phyloP scores from a whole-genome alignment of 2,888 invertebrate genomes.

The Nebria brevicollis region DNA sequence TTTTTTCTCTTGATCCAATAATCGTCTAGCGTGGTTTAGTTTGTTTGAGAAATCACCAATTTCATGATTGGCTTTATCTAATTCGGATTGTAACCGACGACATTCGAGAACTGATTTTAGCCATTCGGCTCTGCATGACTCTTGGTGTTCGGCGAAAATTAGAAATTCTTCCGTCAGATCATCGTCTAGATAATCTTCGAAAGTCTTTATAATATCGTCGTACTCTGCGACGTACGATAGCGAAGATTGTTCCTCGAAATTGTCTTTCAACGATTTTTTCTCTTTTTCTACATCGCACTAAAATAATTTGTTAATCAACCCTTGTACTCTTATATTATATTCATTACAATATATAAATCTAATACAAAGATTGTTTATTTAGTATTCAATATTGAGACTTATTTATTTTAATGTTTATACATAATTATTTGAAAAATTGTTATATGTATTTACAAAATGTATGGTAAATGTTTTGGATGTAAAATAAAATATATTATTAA shows the following conservation, averaged over 20 bases:
- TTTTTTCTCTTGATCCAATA: slow-evolving; percentile 83
- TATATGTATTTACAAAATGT: too few relatives aligned
- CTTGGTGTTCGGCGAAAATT: slow-evolving; percentile 38
- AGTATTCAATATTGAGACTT: too few relatives aligned
- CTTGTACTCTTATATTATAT: not conserved
- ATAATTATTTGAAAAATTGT: too few relatives aligned
- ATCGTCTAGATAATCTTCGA: slow-evolving; percentile 12
- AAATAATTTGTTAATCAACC: not conserved
- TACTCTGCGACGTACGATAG: slow-evolving; percentile 22
- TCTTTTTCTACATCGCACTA: slow-evolving; percentile 10
- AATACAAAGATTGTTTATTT: too few relatives aligned
- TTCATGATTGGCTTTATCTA: slow-evolving; percentile 77
- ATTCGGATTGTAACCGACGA: slow-evolving; percentile 74
- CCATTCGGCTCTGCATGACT: slow-evolving; percentile 61
- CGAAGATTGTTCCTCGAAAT: not conserved
- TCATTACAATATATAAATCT: too few relatives aligned
- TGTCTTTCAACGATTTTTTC: not conserved
- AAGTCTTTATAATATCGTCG: slow-evolving; percentile 30
- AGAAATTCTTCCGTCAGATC: slow-evolving; percentile 37
- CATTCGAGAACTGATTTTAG: slow-evolving; percentile 76
- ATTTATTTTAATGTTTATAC: too few relatives aligned
- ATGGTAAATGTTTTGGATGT: too few relatives aligned
- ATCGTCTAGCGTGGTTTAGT: slow-evolving; percentile 80
- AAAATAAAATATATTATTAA: too few relatives aligned
- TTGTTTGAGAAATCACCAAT: slow-evolving; percentile 82